Conservation (phyloP, 2,113 vertebrate species). For the Nannospalax galili region DNA sequence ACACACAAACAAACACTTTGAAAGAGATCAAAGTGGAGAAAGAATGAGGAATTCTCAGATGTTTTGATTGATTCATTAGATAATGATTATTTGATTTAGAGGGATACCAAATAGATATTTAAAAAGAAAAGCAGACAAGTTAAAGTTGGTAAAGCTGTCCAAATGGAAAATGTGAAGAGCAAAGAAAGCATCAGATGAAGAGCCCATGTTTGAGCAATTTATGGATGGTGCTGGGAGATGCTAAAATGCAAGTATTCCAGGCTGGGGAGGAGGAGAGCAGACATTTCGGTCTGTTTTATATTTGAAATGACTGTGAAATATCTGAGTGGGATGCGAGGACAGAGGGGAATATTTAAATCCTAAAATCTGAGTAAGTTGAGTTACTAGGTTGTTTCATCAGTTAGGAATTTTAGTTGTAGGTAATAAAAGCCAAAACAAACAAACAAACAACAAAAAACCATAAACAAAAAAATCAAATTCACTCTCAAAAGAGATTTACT, state of each 20-base stretch:
- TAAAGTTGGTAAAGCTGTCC: background rate
- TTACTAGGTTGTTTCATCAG: background rate
- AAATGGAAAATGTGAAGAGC: background rate
- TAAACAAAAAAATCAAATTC: background rate
- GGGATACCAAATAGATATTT: background rate
- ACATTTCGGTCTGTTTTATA: background rate
- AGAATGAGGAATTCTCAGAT: background rate
- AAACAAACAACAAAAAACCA: no score
- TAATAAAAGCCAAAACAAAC: slow-evolving; percentile 31
- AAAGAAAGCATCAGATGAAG: background rate
- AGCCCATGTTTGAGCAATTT: background rate
- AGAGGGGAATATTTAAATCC: slow-evolving; percentile 5
- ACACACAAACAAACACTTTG: background rate
- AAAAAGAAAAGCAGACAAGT: background rate
- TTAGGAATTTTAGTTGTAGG: background rate
- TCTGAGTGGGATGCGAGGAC: background rate
- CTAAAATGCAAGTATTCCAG: background rate
- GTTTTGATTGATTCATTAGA: slow-evolving; percentile 22
- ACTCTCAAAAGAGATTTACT: background rate
- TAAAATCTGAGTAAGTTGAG: slow-evolving; percentile 2
- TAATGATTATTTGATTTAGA: slow-evolving; percentile 7
- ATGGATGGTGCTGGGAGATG: background rate
- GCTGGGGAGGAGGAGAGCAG: background rate
- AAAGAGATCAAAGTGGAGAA: background rate
- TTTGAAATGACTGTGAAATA: slow-evolving; percentile 7